These are phyloP conservation scores for Pocillopora meandrina DNA, from an alignment of 92 coral and sea anemone species.

Conservation along the genomic window DNA sequence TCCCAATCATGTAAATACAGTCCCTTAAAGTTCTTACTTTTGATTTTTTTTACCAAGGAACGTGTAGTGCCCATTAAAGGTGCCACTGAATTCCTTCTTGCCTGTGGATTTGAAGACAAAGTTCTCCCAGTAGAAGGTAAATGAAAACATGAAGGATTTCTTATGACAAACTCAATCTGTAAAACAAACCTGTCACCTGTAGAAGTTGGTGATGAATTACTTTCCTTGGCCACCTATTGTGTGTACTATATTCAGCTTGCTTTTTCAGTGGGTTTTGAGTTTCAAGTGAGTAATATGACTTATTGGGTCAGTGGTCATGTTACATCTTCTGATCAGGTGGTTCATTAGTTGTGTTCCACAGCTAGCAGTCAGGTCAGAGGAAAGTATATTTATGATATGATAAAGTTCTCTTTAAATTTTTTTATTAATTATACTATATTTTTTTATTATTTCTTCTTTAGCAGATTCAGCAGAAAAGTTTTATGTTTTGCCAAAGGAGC, in stretches of 20 bases:
- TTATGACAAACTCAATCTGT: neutral
- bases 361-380: too few species aligned
- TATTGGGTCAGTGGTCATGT: too few species aligned
- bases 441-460: neutral
- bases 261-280: too few species aligned
- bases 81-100: conserved; percentile 78
- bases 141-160: neutral
- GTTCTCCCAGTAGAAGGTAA: conserved; percentile 64
- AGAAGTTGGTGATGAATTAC: too few species aligned
- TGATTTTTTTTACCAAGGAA: conserved; percentile 48
- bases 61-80: conserved; percentile 75
- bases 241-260: too few species aligned
- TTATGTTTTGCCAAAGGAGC: conserved; percentile 67
- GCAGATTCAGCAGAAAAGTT: conserved; percentile 70
- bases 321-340: too few species aligned
- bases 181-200: too few species aligned
- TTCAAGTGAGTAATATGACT: too few species aligned
- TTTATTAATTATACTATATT: neutral
- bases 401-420: neutral
- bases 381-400: too few species aligned
- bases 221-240: too few species aligned
- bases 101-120: conserved; percentile 91
- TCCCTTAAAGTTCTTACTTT: neutral
- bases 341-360: too few species aligned
- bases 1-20: too few species aligned